These are phyloP conservation scores for Acanthis flammea DNA, from an alignment of 2,797 vertebrate species.

Conservation along the genomic window DNA sequence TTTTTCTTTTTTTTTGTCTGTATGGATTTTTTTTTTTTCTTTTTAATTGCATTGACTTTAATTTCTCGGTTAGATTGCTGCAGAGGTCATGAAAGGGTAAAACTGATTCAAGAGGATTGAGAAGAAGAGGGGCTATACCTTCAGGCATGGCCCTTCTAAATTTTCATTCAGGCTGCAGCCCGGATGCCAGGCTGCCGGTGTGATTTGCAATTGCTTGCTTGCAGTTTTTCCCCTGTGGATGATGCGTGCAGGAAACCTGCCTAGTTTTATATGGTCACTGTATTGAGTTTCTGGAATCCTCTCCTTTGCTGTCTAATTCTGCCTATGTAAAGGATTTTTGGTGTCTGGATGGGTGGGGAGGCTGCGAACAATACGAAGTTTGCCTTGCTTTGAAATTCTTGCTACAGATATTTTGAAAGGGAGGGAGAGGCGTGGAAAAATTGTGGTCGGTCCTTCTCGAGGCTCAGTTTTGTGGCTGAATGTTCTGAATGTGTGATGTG, in stretches of 20 bases:
- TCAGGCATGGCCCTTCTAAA: background rate
- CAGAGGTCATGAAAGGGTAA: background rate
- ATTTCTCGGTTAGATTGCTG: background rate
- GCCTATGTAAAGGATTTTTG: slow-evolving; percentile 26
- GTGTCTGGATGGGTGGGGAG: background rate
- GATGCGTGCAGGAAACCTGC: background rate
- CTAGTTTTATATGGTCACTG: slow-evolving; percentile 3
- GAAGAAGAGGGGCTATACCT: background rate
- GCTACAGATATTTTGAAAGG: background rate
- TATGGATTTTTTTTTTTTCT: background rate
- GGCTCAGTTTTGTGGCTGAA: background rate
- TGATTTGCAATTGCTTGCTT: slow-evolving; percentile 61
- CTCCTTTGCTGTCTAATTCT: background rate
- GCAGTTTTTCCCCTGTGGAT: slow-evolving; percentile 41
- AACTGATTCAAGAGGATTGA: background rate
- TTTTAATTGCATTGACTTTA: rapidly evolving
- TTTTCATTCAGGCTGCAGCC: background rate
- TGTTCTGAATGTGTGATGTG: background rate
- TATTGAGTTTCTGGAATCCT: slow-evolving; percentile 49
- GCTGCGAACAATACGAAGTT: background rate
- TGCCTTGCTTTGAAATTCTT: background rate
- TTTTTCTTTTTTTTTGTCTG: no score
- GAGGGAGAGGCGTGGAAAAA: background rate
- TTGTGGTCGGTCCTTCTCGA: rapidly evolving
- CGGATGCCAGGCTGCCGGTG: background rate